Evolutionary conservation across 2,797 vertebrate species (phyloP), one percentile per base, ranked within the genome.

Genomic region (Pipistrellus pygmaeus): DNA sequence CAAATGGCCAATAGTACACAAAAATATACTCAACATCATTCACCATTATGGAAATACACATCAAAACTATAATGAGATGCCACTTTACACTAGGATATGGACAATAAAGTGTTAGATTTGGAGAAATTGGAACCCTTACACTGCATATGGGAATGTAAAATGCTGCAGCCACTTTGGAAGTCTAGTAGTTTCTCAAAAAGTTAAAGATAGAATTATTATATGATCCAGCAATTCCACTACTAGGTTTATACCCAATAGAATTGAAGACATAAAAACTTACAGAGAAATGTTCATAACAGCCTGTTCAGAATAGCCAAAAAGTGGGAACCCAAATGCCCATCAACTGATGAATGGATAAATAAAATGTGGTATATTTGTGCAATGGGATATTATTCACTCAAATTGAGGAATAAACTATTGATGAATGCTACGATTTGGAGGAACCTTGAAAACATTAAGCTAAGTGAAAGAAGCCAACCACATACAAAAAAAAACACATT

Each of bases 381-480:
- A 72, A 9, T 81, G n/a, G 23, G 30, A 41, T 85, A 76, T 57
- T 88, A 76, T 66, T 85, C 35, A 88, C 15, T 20, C 8, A 38
- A 35, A 85, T 23, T 64, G 88, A 90, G 75, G 46, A 76, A 51
- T 60, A 51, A 83, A 92, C 27, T 53, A 18, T 15, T 35, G 66
- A 35, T 64, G 48, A 8, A 27, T 71, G 48, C 35, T 55, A 14
- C 46, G 55, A 48, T 41, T 27, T 53, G 14, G 15, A 75, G 69
- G 11, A 84, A 46, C 23, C 46, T 51, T 41, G 35, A 73, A 85
- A 91, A 66, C 23, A 44, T 68, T 76, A 76, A 77, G 25, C 46
- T 64, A 48, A 66, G 62, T 85, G 73, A 88, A 91, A 91, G 78
- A 85, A 94, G 55, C 15, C 55, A 71, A 48, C 68, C 25, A 77